A percentile compares a stretch with the other conserved stretches of the same genome.
phyloP scores from a whole-genome alignment of 2,888 invertebrate genomes.

The Fragum fragum region DNA sequence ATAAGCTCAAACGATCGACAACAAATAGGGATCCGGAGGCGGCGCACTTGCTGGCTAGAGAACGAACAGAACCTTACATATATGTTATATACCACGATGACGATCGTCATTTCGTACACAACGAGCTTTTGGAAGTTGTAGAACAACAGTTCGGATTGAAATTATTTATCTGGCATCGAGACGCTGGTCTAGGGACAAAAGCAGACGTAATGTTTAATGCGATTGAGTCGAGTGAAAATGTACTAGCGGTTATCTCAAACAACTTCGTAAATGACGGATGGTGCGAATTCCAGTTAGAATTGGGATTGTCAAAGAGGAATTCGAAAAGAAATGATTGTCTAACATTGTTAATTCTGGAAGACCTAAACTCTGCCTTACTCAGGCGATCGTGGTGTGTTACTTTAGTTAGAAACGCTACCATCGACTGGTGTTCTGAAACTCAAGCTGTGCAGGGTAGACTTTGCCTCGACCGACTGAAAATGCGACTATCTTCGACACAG shows the following conservation, averaged over 20 bases:
- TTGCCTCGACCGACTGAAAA: neutral
- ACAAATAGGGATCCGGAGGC: neutral
- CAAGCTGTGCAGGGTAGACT: conserved; percentile 22
- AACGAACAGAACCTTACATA: neutral
- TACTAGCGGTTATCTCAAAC: conserved; percentile 54
- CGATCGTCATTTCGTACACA: conserved; percentile 25
- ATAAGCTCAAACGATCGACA: neutral
- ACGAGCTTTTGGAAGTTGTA: neutral
- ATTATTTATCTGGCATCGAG: conserved; percentile 32
- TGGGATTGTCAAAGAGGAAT: conserved; percentile 41
- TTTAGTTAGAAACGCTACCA: conserved; percentile 34
- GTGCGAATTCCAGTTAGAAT: conserved; percentile 62
- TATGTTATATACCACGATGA: conserved; percentile 36
- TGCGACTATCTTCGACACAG: neutral
- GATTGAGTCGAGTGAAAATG: conserved; percentile 47
- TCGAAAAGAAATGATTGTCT: conserved; percentile 32
- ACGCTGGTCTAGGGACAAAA: conserved; percentile 23
- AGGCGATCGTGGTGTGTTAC: conserved; percentile 40
- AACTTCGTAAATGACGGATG: conserved; percentile 56
- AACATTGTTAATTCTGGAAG: conserved; percentile 45
- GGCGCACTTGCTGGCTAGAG: neutral
- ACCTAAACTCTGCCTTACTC: conserved; percentile 23
- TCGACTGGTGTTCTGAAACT: conserved; percentile 24
- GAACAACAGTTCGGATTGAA: conserved; percentile 31
- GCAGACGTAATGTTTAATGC: conserved; percentile 48